Percentiles rank a stretch among this genome's conserved stretches.
phyloP scores from a whole-genome alignment of 2,888 invertebrate genomes.

The Eupithecia abbreviata region DNA sequence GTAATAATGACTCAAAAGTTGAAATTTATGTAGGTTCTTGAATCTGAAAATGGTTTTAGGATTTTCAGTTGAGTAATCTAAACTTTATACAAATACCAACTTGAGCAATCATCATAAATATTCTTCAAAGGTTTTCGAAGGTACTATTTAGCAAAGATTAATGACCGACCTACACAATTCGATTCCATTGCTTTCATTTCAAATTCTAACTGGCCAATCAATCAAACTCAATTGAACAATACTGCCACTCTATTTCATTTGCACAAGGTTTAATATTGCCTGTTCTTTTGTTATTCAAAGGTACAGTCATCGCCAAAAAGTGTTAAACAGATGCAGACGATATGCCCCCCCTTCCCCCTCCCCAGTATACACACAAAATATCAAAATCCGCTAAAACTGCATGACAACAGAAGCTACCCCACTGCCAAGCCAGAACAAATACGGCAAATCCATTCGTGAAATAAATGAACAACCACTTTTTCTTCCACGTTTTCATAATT shows the following conservation, averaged over 20 bases:
- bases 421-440: too few species aligned
- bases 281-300: slow-evolving; percentile 18
- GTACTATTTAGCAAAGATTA: slow-evolving; percentile 55
- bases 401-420: neutral
- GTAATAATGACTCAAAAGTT: neutral
- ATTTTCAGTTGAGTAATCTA: neutral
- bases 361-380: neutral
- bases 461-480: neutral
- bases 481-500: neutral
- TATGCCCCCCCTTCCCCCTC: too few species aligned
- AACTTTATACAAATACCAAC: neutral
- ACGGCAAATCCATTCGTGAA: neutral
- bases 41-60: neutral
- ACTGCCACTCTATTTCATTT: slow-evolving; percentile 31
- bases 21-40: neutral
- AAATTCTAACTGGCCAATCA: slow-evolving; percentile 62
- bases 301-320: neutral
- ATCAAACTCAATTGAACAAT: slow-evolving; percentile 54
- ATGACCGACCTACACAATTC: slow-evolving; percentile 57
- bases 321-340: neutral
- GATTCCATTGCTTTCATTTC: slow-evolving; percentile 57
- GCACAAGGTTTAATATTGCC: slow-evolving; percentile 20
- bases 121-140: slow-evolving; percentile 49
- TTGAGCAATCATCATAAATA: slow-evolving; percentile 30
- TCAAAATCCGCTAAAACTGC: neutral